phyloP scores from a whole-genome alignment of 2,113 vertebrate species.

The Sinocyclocheilus maitianheensis region DNA sequence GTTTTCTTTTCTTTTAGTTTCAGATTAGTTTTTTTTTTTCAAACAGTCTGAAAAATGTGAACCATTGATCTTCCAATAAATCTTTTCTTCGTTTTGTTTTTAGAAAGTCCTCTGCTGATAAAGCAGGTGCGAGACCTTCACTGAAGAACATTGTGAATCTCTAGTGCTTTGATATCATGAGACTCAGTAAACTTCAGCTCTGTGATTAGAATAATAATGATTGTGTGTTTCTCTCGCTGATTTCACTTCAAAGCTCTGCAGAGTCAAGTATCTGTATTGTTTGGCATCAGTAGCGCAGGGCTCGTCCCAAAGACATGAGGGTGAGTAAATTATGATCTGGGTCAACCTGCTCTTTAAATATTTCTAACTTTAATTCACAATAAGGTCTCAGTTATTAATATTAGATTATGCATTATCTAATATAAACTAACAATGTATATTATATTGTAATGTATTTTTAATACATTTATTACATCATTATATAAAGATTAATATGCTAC shows the following conservation, averaged over 20 bases:
- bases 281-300: background rate
- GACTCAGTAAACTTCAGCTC: conserved; percentile 1
- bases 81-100: background rate
- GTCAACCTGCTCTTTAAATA: no score
- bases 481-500: no score
- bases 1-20: no score
- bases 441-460: no score
- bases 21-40: no score
- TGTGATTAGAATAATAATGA: background rate
- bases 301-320: background rate
- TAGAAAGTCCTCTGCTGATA: background rate
- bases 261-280: background rate
- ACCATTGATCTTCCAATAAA: background rate
- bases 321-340: background rate
- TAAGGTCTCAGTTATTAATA: no score
- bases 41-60: background rate
- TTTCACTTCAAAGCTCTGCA: background rate
- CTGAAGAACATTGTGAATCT: background rate
- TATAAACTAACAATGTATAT: no score
- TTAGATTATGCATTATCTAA: no score
- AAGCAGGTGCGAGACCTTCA: background rate
- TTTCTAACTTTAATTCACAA: no score
- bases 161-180: background rate
- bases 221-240: background rate
- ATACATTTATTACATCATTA: no score